Percentiles rank a stretch among this genome's conserved stretches.
phyloP scores from a whole-genome alignment of 2,113 vertebrate species.

The Oophaga pumilio region DNA sequence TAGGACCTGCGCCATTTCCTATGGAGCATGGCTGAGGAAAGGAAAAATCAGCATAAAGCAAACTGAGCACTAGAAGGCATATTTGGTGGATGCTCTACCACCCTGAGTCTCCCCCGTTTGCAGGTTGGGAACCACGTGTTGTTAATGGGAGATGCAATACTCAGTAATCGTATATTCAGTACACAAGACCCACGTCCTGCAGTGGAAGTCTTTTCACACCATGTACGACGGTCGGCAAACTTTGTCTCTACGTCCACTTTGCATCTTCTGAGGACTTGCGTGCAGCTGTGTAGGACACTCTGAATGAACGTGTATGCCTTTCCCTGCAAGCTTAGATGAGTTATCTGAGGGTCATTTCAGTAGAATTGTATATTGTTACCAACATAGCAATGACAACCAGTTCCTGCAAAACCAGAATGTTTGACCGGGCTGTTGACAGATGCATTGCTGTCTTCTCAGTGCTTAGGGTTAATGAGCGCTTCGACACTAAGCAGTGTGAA shows the following conservation, averaged over 20 bases:
- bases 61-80: background rate
- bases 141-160: slow-evolving; percentile 52
- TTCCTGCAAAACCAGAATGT: slow-evolving; percentile 59
- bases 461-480: slow-evolving; percentile 12
- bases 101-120: background rate
- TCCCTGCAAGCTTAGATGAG: slow-evolving; percentile 30
- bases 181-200: slow-evolving; percentile 26
- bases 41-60: background rate
- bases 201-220: slow-evolving; percentile 1
- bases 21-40: background rate
- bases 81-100: background rate
- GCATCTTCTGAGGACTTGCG: slow-evolving; percentile 26
- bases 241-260: slow-evolving; percentile 13
- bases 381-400: slow-evolving; percentile 50
- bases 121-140: slow-evolving; percentile 19
- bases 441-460: slow-evolving; percentile 31
- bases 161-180: slow-evolving; percentile 35
- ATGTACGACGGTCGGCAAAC: background rate
- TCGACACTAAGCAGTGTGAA: slow-evolving; percentile 23
- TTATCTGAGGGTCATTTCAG: slow-evolving; percentile 26
- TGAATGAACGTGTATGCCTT: slow-evolving; percentile 31
- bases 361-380: slow-evolving; percentile 31
- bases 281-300: slow-evolving; percentile 18
- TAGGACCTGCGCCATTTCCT: background rate
- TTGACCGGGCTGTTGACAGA: slow-evolving; percentile 46